Percentiles rank a stretch among this genome's conserved stretches.
Conservation (phyloP, 2,113 vertebrate genomes). For the Hyla sarda region DNA sequence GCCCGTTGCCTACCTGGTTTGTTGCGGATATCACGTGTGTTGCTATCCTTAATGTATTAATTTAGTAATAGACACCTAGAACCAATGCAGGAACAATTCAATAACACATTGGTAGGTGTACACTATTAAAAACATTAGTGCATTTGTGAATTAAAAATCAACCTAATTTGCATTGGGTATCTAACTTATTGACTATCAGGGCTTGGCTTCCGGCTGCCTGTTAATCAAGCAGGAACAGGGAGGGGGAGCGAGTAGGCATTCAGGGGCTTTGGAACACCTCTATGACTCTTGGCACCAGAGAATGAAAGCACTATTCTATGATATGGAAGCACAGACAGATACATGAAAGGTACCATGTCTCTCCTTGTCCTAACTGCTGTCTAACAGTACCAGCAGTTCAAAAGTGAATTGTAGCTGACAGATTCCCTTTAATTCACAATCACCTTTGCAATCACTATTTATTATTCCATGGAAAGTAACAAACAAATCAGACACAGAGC, state of each 20-base stretch:
- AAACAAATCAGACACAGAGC: slow-evolving; percentile 8
- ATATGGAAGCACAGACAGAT: no score
- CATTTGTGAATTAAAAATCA: neutral
- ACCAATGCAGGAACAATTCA: neutral
- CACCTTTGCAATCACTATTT: neutral
- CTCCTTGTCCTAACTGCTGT: no score
- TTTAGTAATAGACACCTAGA: neutral
- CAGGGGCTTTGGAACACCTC: no score
- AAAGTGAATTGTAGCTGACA: no score
- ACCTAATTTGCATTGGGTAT: neutral
- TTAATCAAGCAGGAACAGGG: no score
- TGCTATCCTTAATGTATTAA: neutral
- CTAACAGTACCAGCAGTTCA: no score
- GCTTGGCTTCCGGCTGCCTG: no score
- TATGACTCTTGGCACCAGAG: no score
- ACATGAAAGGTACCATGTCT: no score
- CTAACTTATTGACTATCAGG: no score
- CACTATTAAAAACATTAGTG: neutral
- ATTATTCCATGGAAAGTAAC: slow-evolving; percentile 5
- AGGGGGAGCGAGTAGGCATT: no score
- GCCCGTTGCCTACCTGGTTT: neutral
- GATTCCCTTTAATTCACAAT: neutral
- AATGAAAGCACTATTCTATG: no score
- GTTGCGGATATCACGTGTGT: neutral
- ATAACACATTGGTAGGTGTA: neutral